These are phyloP conservation scores for Darevskia mixta DNA, from an alignment of 2,797 vertebrate species.

Conservation along the genomic window DNA sequence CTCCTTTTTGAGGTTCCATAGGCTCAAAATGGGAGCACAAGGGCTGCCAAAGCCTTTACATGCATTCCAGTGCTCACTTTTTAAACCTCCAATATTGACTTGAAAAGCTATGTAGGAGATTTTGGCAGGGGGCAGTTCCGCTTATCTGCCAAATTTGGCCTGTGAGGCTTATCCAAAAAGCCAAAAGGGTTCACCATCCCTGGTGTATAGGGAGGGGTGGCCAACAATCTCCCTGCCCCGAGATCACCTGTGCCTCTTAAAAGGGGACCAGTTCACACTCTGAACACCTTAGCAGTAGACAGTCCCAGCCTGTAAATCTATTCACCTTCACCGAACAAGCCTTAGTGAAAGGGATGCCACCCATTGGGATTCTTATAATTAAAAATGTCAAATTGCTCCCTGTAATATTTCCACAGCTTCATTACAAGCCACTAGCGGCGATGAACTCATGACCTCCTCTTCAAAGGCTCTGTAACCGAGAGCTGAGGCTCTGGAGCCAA, in stretches of 20 bases:
- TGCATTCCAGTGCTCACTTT: no score
- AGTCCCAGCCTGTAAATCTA: background rate
- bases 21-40: no score
- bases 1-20: no score
- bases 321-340: background rate
- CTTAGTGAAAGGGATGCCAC: background rate
- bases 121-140: no score
- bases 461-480: background rate
- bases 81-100: no score
- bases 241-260: background rate
- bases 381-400: background rate
- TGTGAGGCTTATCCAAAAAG: no score
- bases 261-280: background rate
- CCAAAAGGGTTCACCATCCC: no score
- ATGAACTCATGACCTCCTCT: background rate
- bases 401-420: background rate
- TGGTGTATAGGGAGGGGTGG: background rate
- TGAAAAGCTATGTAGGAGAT: no score
- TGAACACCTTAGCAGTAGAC: background rate
- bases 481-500: background rate
- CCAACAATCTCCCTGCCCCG: background rate
- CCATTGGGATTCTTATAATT: background rate
- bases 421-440: background rate
- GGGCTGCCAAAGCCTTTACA: no score
- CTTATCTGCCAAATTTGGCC: no score